phyloP scores from a whole-genome alignment of 2,113 vertebrate species.

The Nansenia antarctica region DNA sequence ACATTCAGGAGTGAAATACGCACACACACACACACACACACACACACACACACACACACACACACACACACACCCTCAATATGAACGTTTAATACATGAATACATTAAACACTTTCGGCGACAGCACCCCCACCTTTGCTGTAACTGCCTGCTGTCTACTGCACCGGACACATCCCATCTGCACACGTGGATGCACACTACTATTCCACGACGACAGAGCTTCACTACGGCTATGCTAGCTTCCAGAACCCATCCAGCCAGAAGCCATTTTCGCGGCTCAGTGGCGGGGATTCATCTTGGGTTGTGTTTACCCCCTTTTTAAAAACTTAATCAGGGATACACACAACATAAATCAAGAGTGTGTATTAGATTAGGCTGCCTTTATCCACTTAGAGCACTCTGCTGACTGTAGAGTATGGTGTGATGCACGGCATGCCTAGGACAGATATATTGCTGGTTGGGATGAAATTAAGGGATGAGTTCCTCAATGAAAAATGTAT shows the following conservation, averaged over 20 bases:
- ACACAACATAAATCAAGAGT: slow-evolving; percentile 42
- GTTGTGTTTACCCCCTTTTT: slow-evolving; percentile 29
- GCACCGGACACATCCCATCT: neutral
- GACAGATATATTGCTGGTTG: slow-evolving; percentile 17
- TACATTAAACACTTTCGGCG: slow-evolving; percentile 19
- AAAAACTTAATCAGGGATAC: slow-evolving; percentile 34
- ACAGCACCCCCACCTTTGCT: neutral
- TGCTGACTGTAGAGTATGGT: slow-evolving; percentile 8
- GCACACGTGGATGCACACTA: slow-evolving; percentile 1
- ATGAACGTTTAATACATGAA: slow-evolving; percentile 29
- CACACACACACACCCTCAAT: no score
- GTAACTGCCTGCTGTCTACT: neutral
- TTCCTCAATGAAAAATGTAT: slow-evolving; percentile 49
- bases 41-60: no score
- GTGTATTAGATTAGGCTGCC: slow-evolving; percentile 23
- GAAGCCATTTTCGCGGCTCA: slow-evolving; percentile 25
- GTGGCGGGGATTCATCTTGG: slow-evolving; percentile 5
- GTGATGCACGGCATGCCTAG: neutral
- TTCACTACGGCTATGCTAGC: neutral
- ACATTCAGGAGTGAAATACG: no score
- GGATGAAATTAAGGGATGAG: slow-evolving; percentile 37
- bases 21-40: no score
- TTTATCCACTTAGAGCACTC: slow-evolving; percentile 7
- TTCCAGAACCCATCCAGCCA: slow-evolving; percentile 7
- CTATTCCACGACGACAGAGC: slow-evolving; percentile 1